Evolutionary conservation across 2,888 invertebrate genomes (phyloP).

Genomic region (Torymus aiolomorphi): DNA sequence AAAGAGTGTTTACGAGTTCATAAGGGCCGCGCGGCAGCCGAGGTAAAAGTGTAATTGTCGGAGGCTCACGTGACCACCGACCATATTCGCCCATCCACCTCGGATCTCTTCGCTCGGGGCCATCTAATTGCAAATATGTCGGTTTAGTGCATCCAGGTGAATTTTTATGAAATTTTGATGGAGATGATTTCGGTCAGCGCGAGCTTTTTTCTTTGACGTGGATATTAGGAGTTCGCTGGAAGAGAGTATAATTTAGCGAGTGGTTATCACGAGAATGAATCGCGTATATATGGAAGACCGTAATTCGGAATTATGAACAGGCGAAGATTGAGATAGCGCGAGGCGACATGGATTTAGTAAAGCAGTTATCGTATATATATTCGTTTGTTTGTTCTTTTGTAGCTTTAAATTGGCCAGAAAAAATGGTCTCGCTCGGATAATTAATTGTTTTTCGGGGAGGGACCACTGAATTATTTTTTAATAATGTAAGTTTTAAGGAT

Average conservation of each 20-base stretch:
- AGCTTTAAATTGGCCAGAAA: not conserved
- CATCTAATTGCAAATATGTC: slow-evolving; percentile 42
- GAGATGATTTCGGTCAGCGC: slow-evolving; percentile 17
- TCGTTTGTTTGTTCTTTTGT: not conserved
- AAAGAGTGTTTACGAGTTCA: too few relatives aligned
- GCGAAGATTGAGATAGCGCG: slow-evolving; percentile 3
- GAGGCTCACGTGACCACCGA: slow-evolving; percentile 11
- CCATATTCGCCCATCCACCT: not conserved
- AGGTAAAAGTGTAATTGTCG: too few relatives aligned
- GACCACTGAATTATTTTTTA: too few relatives aligned
- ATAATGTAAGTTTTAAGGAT: too few relatives aligned
- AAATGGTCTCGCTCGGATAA: not conserved
- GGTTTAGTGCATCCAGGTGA: not conserved
- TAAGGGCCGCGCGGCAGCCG: too few relatives aligned
- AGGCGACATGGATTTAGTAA: not conserved
- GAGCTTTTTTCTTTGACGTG: not conserved
- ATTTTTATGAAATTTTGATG: slow-evolving; percentile 38
- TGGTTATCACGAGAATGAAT: not conserved
- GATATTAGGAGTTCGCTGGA: not conserved
- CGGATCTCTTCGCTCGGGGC: slow-evolving; percentile 9
- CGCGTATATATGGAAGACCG: not conserved
- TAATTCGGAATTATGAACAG: slow-evolving; percentile 10
- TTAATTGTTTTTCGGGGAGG: not conserved
- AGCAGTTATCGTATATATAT: not conserved
- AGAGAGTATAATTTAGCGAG: too few relatives aligned